A percentile compares a stretch with the other conserved stretches of the same genome.
These are phyloP conservation scores for Resseliella maxima DNA, from an alignment of 2,888 invertebrate species.

Conservation along the genomic window DNA sequence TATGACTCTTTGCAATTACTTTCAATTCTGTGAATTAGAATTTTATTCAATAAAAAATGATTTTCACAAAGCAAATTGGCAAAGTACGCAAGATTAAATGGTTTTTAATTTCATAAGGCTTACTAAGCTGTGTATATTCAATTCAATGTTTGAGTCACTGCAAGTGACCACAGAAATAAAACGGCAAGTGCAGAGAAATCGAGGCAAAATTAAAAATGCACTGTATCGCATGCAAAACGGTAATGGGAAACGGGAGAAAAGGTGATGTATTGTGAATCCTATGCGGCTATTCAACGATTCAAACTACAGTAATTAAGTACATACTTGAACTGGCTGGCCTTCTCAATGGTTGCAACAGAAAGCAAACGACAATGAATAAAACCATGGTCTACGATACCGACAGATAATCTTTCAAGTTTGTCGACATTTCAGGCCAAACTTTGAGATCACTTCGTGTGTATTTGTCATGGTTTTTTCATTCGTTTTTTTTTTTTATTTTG, in stretches of 20 bases:
- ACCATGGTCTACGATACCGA: background rate
- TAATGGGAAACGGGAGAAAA: background rate
- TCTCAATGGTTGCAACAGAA: background rate
- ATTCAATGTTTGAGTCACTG: background rate
- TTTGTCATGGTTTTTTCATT: background rate
- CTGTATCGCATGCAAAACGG: background rate
- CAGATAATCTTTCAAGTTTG: slow-evolving; percentile 35
- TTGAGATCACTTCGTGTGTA: background rate
- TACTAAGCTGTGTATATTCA: background rate
- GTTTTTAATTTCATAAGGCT: background rate
- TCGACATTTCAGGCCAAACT: slow-evolving; percentile 1
- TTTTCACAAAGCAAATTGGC: background rate
- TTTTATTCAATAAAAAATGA: background rate
- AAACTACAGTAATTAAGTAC: slow-evolving; percentile 41
- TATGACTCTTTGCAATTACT: background rate
- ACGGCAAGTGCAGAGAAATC: background rate
- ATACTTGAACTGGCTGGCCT: background rate
- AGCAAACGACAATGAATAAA: background rate
- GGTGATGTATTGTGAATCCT: background rate
- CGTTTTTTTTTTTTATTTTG: background rate
- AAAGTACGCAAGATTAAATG: background rate
- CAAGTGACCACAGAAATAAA: background rate
- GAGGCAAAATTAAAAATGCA: slow-evolving; percentile 37
- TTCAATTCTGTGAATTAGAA: background rate
- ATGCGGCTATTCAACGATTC: background rate